These are phyloP conservation scores for Nemoura dubitans DNA, from an alignment of 2,888 invertebrate genomes.

Conservation along the genomic window DNA sequence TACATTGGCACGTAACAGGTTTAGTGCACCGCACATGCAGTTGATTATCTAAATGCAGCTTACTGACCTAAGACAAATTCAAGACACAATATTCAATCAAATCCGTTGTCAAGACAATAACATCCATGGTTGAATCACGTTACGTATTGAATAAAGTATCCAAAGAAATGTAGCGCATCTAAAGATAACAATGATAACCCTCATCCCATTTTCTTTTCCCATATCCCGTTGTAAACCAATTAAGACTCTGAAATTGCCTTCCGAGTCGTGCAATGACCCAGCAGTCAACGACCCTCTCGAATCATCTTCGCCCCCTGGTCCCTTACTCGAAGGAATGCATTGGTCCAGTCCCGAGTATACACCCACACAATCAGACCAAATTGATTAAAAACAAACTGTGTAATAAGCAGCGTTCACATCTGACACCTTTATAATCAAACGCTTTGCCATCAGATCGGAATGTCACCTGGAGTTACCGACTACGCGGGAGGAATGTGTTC, in stretches of 20 bases:
- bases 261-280: not conserved
- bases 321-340: not conserved
- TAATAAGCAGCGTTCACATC: not conserved
- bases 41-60: not conserved
- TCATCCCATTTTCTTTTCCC: not conserved
- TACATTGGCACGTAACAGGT: not conserved
- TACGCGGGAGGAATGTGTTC: not conserved
- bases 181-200: not conserved
- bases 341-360: no score
- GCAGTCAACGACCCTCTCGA: not conserved
- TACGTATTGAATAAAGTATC: no score
- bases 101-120: not conserved
- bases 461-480: conserved; percentile 4
- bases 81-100: not conserved
- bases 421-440: conserved; percentile 2
- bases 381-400: not conserved
- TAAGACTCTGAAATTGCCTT: not conserved
- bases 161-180: no score
- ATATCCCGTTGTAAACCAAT: not conserved
- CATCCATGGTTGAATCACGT: no score
- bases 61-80: not conserved
- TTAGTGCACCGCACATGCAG: not conserved
- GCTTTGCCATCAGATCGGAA: conserved; percentile 26
- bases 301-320: not conserved
- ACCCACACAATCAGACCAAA: not conserved